phyloP scores from a whole-genome alignment of 2,888 invertebrate genomes.

The Strigamia transsilvanica region DNA sequence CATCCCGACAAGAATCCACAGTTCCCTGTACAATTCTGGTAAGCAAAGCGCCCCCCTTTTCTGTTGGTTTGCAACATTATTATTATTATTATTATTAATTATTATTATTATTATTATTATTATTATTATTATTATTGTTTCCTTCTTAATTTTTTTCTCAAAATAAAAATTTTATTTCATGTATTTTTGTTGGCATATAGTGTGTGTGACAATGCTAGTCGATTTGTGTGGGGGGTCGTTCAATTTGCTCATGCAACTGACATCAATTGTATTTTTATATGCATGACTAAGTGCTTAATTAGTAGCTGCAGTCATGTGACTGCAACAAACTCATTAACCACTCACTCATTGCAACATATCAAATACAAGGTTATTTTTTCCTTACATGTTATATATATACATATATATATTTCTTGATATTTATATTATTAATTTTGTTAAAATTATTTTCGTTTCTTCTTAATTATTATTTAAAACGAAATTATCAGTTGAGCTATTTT shows the following conservation, averaged over 20 bases:
- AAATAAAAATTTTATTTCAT: constrained; percentile 49
- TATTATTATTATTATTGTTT: constrained; percentile 49
- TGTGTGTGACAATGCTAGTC: constrained; percentile 3
- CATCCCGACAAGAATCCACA: too few species aligned
- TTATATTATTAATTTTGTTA: background rate
- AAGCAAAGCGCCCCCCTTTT: too few species aligned
- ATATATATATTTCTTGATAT: background rate
- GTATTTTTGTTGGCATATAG: constrained; percentile 2
- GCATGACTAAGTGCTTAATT: constrained; percentile 49
- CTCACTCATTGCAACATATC: constrained; percentile 42
- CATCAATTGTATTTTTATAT: constrained; percentile 47
- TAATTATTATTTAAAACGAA: background rate
- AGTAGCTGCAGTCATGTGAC: constrained; percentile 46
- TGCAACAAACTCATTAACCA: constrained; percentile 43
- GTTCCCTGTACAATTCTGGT: too few species aligned
- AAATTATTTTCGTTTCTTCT: background rate
- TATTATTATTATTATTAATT: constrained; percentile 22
- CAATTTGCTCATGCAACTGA: constrained; percentile 23
- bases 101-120: constrained; percentile 39
- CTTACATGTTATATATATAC: background rate
- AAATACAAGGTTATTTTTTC: constrained; percentile 36
- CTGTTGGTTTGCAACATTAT: too few species aligned
- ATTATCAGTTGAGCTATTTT: background rate
- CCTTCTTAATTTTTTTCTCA: constrained; percentile 41
- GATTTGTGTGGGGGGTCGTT: constrained; percentile 34